Percentiles rank a stretch among this genome's conserved stretches.
These are phyloP conservation scores for Drosophila athabasca DNA, from an alignment of 1,140 invertebrate genomes.

Conservation along the genomic window DNA sequence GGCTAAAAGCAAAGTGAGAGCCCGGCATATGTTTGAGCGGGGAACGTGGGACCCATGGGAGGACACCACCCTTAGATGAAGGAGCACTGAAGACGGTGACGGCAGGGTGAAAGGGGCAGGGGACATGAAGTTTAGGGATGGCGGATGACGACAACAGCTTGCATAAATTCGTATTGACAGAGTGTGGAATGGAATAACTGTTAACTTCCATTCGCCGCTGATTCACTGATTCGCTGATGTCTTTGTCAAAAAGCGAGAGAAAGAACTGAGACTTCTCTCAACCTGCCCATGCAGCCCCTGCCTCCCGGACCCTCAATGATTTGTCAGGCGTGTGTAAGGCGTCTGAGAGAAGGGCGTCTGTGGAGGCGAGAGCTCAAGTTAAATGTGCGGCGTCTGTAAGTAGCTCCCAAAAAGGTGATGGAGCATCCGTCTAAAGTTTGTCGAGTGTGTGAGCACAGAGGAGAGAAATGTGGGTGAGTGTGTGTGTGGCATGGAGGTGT, in stretches of 20 bases:
- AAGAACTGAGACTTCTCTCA: slow-evolving; percentile 30
- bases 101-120: background rate
- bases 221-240: slow-evolving; percentile 59
- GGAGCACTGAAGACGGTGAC: background rate
- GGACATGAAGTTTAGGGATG: background rate
- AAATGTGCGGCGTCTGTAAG: slow-evolving; percentile 43
- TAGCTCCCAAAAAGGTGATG: slow-evolving; percentile 47
- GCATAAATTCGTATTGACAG: slow-evolving; percentile 79
- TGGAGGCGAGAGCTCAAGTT: slow-evolving; percentile 23
- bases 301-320: slow-evolving; percentile 34
- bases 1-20: slow-evolving; percentile 28
- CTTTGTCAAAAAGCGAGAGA: slow-evolving; percentile 63
- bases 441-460: slow-evolving; percentile 1
- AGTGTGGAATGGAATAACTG: slow-evolving; percentile 71
- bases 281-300: slow-evolving; percentile 2
- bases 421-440: slow-evolving; percentile 46
- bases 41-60: background rate
- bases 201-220: slow-evolving; percentile 58
- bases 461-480: background rate
- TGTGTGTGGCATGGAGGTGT: background rate
- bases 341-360: background rate
- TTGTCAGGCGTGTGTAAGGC: slow-evolving; percentile 57
- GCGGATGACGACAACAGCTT: slow-evolving; percentile 60
- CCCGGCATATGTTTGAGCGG: slow-evolving; percentile 53
- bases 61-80: background rate